Evolutionary conservation across 2,113 vertebrate species (phyloP).

Genomic region (Sinocyclocheilus rhinocerous): DNA sequence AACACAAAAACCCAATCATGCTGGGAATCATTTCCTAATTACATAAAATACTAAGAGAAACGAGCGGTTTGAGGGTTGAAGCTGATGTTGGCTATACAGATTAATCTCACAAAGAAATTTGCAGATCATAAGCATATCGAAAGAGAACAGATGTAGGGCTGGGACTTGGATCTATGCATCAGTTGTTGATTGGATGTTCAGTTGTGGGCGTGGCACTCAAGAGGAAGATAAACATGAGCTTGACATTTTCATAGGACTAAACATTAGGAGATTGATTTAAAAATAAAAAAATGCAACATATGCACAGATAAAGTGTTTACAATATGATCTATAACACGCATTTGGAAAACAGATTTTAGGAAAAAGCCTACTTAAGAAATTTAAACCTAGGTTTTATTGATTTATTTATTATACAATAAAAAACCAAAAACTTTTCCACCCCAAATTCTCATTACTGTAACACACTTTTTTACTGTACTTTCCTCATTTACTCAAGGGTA

Average conservation of each 20-base stretch:
- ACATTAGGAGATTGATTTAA: too few relatives aligned
- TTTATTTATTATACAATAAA: too few relatives aligned
- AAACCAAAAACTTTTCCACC: not conserved
- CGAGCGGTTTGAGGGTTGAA: not conserved
- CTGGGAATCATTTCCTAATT: not conserved
- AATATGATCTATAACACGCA: too few relatives aligned
- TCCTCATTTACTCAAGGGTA: too few relatives aligned
- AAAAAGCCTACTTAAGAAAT: too few relatives aligned
- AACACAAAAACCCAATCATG: constrained; percentile 8
- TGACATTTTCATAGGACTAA: too few relatives aligned
- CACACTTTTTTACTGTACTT: not conserved
- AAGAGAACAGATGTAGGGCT: not conserved
- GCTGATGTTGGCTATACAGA: not conserved
- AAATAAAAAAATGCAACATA: too few relatives aligned
- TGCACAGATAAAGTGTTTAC: too few relatives aligned
- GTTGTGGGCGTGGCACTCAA: not conserved
- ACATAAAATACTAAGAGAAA: not conserved
- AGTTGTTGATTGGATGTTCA: not conserved
- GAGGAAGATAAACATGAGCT: too few relatives aligned
- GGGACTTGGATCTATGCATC: not conserved
- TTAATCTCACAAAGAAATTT: not conserved
- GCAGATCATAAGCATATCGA: not conserved
- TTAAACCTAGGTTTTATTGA: too few relatives aligned
- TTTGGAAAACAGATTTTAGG: too few relatives aligned
- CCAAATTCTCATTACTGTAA: not conserved